Base-by-base conservation (phyloP, 1,140 invertebrate genomes). In the Littorina saxatilis region DNA sequence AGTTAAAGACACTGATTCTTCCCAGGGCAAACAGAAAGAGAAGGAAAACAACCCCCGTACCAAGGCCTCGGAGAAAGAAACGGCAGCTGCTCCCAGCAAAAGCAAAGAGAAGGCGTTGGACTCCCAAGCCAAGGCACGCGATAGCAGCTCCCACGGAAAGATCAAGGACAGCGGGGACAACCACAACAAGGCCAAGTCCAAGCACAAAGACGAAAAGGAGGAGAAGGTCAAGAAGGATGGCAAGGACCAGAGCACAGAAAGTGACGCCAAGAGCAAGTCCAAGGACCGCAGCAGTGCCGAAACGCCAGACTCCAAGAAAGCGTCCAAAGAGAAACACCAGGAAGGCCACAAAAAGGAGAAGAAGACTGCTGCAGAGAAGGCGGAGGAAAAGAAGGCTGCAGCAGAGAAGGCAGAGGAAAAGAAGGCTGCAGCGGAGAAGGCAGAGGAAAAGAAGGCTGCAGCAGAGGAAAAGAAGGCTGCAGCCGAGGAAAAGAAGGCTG, bases 321-420 rank as follows among this genome's bases (percentile, higher is more conserved):
- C 81, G 40, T 35, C 47, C 47, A 78, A 76, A 72, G 23, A 61
- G 68, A 86, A 55, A 35, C 66, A 81, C n/a, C 72, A 82, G 20
- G 74, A 79, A 1, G 55, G 72, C 20, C 47, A 35, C 27, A 85
- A 82, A 72, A 84, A 85, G 61, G 86, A 85, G 11, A 87, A 82
- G 40, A 83, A 80, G 23, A 72, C 73, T 37, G 77, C 80, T 58
- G 77, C 81, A 35, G 72, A 81, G 20, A 79, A 82, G 35, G 85
- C 81, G 43, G 83, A 81, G 40, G 83, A 84, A 2, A 84, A 84
- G 52, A 84, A 84, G 63, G 47, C 13, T 20, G 74, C 76, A 0
- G 74, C 76, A 0, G 73, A 74, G 50, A 85, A 82, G 43, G 11
- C 23, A 32, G 84, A 87, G 17, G 80, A 75, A 2, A 80, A 47